A percentile compares a stretch with the other conserved stretches of the same genome.
Evolutionary conservation across 1,140 invertebrate species (phyloP).

Genomic region (Drosophila paulistorum): DNA sequence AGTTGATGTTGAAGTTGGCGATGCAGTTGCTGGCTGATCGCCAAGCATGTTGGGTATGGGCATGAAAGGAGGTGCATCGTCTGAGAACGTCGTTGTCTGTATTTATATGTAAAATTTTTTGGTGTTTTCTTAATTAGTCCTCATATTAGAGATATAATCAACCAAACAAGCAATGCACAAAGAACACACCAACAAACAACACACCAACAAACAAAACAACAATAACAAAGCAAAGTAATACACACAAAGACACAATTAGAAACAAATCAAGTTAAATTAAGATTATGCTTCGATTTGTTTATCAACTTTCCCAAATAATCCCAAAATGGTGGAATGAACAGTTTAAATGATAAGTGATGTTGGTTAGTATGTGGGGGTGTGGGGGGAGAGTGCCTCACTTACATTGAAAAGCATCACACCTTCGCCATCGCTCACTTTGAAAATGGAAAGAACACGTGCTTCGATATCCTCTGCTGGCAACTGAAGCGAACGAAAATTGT

Average conservation of each 20-base stretch:
- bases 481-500: slow-evolving; percentile 51
- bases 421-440: slow-evolving; percentile 44
- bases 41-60: slow-evolving; percentile 59
- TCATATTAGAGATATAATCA: slow-evolving; percentile 18
- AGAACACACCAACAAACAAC: slow-evolving; percentile 40
- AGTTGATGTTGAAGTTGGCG: no score
- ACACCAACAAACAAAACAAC: slow-evolving; percentile 32
- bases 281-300: neutral
- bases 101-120: slow-evolving; percentile 63
- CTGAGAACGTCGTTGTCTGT: slow-evolving; percentile 65
- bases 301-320: neutral
- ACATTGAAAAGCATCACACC: slow-evolving; percentile 71
- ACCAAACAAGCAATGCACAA: slow-evolving; percentile 38
- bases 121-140: slow-evolving; percentile 40
- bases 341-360: neutral
- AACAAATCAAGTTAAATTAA: neutral
- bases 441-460: slow-evolving; percentile 44
- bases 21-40: slow-evolving; percentile 29
- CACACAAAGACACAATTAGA: slow-evolving; percentile 2
- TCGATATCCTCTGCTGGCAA: slow-evolving; percentile 51
- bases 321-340: slow-evolving; percentile 8
- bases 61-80: slow-evolving; percentile 72
- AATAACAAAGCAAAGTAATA: no score
- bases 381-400: slow-evolving; percentile 41
- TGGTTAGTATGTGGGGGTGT: neutral